Conservation (phyloP, 2,888 invertebrate genomes). For the Bimastos eiseni region DNA sequence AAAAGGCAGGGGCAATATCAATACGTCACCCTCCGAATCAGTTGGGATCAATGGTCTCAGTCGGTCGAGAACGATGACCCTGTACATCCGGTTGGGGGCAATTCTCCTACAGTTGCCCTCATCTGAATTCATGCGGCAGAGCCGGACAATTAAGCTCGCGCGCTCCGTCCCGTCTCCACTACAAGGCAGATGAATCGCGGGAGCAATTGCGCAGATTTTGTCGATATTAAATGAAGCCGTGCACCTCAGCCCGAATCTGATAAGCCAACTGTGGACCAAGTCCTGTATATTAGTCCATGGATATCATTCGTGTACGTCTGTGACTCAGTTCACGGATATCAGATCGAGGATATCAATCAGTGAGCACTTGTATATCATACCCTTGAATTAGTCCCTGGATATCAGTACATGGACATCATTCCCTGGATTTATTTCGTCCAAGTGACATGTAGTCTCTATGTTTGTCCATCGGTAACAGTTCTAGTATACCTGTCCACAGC, state of each 20-base stretch:
- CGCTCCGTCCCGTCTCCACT: neutral
- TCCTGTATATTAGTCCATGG: too few species aligned
- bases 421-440: too few species aligned
- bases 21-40: neutral
- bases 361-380: too few species aligned
- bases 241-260: neutral
- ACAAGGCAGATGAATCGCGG: neutral
- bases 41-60: neutral
- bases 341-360: too few species aligned
- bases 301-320: too few species aligned
- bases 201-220: neutral
- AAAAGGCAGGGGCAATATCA: neutral
- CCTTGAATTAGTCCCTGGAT: too few species aligned
- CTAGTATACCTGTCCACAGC: too few species aligned
- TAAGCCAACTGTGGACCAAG: neutral
- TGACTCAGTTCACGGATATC: too few species aligned
- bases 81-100: neutral
- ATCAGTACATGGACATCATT: too few species aligned
- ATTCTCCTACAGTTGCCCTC: neutral
- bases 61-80: neutral
- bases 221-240: neutral
- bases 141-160: neutral
- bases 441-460: too few species aligned
- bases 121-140: neutral
- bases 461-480: too few species aligned